phyloP scores from a whole-genome alignment of 92 coral and sea anemone species.

The Montipora capitata region DNA sequence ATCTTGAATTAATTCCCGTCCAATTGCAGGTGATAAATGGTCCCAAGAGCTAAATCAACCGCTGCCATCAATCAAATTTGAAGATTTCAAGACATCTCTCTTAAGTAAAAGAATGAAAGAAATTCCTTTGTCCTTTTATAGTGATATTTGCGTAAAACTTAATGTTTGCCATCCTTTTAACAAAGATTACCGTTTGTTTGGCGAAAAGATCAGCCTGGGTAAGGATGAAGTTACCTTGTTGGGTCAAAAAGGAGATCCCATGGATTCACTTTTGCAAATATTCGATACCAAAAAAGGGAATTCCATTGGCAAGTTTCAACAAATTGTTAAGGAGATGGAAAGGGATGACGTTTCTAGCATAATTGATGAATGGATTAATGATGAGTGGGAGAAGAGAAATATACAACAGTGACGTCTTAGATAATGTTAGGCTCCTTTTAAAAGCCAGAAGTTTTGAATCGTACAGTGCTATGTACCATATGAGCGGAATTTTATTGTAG shows the following conservation, averaged over 20 bases:
- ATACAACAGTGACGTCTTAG: too few species aligned
- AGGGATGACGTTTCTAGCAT: conserved; percentile 23
- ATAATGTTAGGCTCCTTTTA: too few species aligned
- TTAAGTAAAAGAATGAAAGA: conserved; percentile 2
- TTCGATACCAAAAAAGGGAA: conserved; percentile 4
- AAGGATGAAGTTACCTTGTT: background rate
- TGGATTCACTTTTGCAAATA: background rate
- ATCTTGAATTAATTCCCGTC: too few species aligned
- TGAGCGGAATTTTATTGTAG: too few species aligned
- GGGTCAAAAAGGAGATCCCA: background rate
- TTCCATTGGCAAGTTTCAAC: background rate
- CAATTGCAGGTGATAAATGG: too few species aligned
- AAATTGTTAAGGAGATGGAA: conserved; percentile 27
- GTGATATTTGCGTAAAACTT: conserved; percentile 17
- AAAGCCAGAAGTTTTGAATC: too few species aligned
- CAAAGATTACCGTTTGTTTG: conserved; percentile 40
- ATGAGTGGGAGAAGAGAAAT: background rate
- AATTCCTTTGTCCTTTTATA: background rate
- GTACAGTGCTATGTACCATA: too few species aligned
- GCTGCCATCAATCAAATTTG: too few species aligned
- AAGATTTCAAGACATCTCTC: background rate
- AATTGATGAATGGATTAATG: conserved; percentile 25
- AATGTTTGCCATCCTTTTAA: background rate
- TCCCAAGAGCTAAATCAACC: too few species aligned
- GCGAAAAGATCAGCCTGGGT: conserved; percentile 36